Evolutionary conservation across 2,113 vertebrate species (phyloP), one percentile per base, ranked within the genome.

Genomic region (Eretmochelys imbricata): DNA sequence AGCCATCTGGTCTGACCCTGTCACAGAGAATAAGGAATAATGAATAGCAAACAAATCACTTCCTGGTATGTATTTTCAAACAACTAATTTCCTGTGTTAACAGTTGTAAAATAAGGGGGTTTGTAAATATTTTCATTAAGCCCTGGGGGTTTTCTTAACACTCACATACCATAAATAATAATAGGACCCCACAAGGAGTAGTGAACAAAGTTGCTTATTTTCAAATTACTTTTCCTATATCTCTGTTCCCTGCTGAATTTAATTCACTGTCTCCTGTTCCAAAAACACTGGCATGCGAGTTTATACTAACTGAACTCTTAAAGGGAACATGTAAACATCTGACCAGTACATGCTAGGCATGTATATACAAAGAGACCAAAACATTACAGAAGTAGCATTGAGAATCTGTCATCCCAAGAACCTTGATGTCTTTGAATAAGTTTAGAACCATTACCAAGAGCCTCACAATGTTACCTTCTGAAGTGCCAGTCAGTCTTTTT

Each of bases 261-360:
- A 87, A 10, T 69, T 38, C 83, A 20, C 27, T 84, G 22, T 25
- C 11, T 78, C 84, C 16, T 65, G 53, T 80, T 42, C 9, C 5
- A 55, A 90, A 95, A 78, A 78, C 1, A 0, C 2, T 19, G n/a
- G 4, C 3, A 22, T 24, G 16, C 0, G 16, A 12, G 49, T 80
- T 51, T 80, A n/a, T 80, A 50, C 17, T 80, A 51, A 24, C 10
- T 80, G 3, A 22, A 20, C 19, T 35, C 31, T 50, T 35, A 80
- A 16, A 50, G 19, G 27, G 5, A 80, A 31, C 48, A 27, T 79
- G 20, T 80, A 51, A 50, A 35, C 31, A 51, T 29, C 31, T 51
- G 31, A 35, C 2, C 5, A 22, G 49, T 54, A 54, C 4, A 38
- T 38, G 11, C 35, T 54, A 24, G 9, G 6, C 2, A 20, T 54